Conservation (phyloP, 2,888 invertebrate species). For the Caenorhabditis afra region DNA sequence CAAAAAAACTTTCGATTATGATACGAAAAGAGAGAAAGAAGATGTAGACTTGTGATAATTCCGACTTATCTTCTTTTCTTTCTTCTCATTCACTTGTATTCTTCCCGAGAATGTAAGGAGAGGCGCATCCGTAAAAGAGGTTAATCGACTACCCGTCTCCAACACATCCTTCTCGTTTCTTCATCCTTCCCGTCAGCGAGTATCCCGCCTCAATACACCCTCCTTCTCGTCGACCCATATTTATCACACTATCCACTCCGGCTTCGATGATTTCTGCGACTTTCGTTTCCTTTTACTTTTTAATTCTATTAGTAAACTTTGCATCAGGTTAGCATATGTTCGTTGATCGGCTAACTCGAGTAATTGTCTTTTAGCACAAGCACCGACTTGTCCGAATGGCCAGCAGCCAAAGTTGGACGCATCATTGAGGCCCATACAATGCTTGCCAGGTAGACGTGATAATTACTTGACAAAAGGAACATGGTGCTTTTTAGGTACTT, state of each 20-base stretch:
- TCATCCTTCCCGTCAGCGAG: slow-evolving; percentile 21
- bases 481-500: slow-evolving; percentile 61
- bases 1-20: slow-evolving; percentile 60
- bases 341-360: slow-evolving; percentile 7
- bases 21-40: slow-evolving; percentile 38
- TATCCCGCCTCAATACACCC: slow-evolving; percentile 9
- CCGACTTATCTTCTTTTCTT: slow-evolving; percentile 43
- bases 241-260: slow-evolving; percentile 35
- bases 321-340: slow-evolving; percentile 35
- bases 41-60: slow-evolving; percentile 62
- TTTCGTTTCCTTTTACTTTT: slow-evolving; percentile 60
- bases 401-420: slow-evolving; percentile 72
- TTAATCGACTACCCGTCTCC: slow-evolving; percentile 60
- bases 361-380: slow-evolving; percentile 56
- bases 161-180: slow-evolving; percentile 46
- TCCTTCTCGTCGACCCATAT: slow-evolving; percentile 58
- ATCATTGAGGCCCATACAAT: slow-evolving; percentile 72
- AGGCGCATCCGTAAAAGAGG: slow-evolving; percentile 64
- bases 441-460: slow-evolving; percentile 74
- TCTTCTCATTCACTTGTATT: slow-evolving; percentile 20
- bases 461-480: no score
- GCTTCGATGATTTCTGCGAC: slow-evolving; percentile 53
- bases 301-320: slow-evolving; percentile 39
- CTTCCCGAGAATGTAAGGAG: slow-evolving; percentile 43
- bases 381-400: slow-evolving; percentile 76